Evolutionary conservation across 2,113 vertebrate genomes (phyloP).

Genomic region (Herpetotheres cachinnans): DNA sequence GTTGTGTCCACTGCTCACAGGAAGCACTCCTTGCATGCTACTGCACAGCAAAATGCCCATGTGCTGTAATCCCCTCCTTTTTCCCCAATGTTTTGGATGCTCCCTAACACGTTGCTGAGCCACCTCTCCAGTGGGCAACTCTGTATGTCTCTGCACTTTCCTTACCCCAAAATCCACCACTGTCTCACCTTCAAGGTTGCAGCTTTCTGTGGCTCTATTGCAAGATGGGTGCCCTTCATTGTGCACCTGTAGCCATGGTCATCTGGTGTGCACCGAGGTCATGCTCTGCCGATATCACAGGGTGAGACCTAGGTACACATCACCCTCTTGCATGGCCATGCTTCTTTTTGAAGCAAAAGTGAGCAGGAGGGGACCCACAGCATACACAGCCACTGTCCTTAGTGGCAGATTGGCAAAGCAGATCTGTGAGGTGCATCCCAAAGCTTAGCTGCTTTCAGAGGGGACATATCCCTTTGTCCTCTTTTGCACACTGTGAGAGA

Average conservation of each 20-base stretch:
- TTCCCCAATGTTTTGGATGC: not conserved
- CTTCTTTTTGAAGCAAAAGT: not conserved
- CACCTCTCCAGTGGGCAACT: not conserved
- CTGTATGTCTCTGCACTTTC: not conserved
- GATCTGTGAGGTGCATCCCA: not conserved
- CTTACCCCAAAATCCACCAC: not conserved
- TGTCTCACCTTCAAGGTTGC: not conserved
- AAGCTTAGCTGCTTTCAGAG: not conserved
- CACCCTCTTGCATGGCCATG: not conserved
- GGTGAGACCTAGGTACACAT: not conserved
- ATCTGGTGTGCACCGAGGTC: not conserved
- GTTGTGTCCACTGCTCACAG: not conserved
- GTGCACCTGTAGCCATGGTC: rapidly evolving
- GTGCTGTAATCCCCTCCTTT: not conserved
- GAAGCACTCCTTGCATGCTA: no score
- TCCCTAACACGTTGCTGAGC: not conserved
- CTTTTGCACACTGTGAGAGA: not conserved
- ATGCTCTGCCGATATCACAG: not conserved
- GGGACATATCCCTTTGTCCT: not conserved
- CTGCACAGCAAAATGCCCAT: not conserved
- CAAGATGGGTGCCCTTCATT: not conserved
- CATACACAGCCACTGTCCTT: no score
- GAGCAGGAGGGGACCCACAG: not conserved
- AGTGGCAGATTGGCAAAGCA: not conserved
- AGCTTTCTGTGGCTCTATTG: not conserved